phyloP scores from a whole-genome alignment of 2,888 invertebrate genomes.

The Corythucha ciliata region DNA sequence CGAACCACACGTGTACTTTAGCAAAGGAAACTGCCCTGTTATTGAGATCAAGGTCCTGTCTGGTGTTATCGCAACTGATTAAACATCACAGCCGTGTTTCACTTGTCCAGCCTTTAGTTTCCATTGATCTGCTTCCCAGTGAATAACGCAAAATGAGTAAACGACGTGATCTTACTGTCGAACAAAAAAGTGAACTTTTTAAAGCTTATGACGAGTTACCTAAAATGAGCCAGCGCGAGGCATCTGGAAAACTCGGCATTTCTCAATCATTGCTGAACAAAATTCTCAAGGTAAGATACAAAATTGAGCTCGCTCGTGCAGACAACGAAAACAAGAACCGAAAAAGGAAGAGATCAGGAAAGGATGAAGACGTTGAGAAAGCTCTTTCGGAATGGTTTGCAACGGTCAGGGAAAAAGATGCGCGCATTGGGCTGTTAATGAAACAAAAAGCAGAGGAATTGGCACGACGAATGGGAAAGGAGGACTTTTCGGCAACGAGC shows the following conservation, averaged over 20 bases:
- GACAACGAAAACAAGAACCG: not conserved
- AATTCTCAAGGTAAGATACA: not conserved
- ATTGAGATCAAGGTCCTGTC: too few species aligned
- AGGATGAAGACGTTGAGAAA: slow-evolving; percentile 32
- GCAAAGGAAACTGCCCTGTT: too few species aligned
- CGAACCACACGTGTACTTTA: too few species aligned
- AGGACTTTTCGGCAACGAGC: slow-evolving; percentile 35
- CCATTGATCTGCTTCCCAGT: too few species aligned
- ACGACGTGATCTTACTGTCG: too few species aligned
- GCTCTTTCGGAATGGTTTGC: not conserved
- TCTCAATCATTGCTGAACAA: not conserved
- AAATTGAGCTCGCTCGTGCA: not conserved
- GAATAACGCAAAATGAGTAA: too few species aligned
- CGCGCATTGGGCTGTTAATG: slow-evolving; percentile 8
- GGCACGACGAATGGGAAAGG: slow-evolving; percentile 27
- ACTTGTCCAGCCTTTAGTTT: too few species aligned
- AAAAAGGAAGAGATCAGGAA: slow-evolving; percentile 34
- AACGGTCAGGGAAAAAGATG: slow-evolving; percentile 1
- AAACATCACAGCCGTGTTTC: too few species aligned
- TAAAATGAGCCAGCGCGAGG: not conserved
- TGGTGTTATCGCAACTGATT: too few species aligned
- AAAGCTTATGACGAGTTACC: too few species aligned
- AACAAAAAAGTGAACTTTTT: too few species aligned
- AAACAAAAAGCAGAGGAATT: slow-evolving; percentile 9
- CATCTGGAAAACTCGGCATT: not conserved